phyloP scores from a whole-genome alignment of 1,140 invertebrate genomes.

The Laupala kohalensis region DNA sequence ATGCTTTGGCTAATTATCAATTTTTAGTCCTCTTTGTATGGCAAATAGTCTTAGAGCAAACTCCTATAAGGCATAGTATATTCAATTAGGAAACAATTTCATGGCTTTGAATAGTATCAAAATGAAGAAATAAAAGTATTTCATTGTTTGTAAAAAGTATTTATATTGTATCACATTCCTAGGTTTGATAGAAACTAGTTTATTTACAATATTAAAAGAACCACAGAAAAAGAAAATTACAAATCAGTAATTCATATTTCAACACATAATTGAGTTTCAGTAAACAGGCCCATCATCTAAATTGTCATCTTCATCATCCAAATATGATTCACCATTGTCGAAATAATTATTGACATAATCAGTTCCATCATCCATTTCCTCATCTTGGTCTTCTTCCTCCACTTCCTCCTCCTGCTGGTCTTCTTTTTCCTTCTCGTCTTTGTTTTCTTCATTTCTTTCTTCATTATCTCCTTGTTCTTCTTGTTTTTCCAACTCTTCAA shows the following conservation, averaged over 20 bases:
- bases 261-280: constrained; percentile 19
- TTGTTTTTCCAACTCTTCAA: constrained; percentile 45
- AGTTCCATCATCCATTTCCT: constrained; percentile 60
- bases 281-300: constrained; percentile 62
- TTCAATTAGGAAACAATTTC: not conserved
- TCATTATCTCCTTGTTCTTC: constrained; percentile 28
- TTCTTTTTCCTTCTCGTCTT: constrained; percentile 27
- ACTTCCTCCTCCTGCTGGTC: constrained; percentile 34
- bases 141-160: not conserved
- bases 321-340: constrained; percentile 74
- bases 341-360: constrained; percentile 73
- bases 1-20: not conserved
- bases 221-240: not conserved
- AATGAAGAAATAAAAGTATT: not conserved
- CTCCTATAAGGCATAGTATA: not conserved
- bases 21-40: not conserved
- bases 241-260: not conserved
- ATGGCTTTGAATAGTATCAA: not conserved
- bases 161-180: not conserved
- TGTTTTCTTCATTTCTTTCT: constrained; percentile 12
- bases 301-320: constrained; percentile 71
- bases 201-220: not conserved
- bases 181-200: not conserved
- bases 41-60: not conserved
- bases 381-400: constrained; percentile 38